Evolutionary conservation across 2,113 vertebrate genomes (phyloP).

Genomic region (Lophura nycthemera): DNA sequence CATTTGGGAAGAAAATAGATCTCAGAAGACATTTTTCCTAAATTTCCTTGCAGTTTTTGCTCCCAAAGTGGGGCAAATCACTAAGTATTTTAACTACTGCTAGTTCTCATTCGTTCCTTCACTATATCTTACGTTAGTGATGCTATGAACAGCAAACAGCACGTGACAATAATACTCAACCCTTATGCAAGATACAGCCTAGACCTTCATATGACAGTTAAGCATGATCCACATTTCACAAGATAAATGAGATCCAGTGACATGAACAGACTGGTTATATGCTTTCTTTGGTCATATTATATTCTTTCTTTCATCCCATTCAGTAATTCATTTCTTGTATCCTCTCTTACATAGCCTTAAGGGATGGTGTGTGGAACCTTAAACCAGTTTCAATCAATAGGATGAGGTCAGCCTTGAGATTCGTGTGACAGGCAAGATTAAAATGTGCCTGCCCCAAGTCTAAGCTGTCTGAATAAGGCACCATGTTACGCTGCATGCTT

Average conservation of each 20-base stretch:
- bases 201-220: neutral
- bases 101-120: neutral
- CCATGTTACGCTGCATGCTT: neutral
- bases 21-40: conserved; percentile 21
- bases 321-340: neutral
- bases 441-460: neutral
- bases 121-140: neutral
- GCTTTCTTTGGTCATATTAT: neutral
- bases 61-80: neutral
- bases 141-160: neutral
- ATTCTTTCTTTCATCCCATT: neutral
- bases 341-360: neutral
- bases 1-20: neutral
- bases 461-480: neutral
- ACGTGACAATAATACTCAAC: neutral
- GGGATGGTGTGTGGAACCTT: neutral
- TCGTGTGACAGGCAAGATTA: neutral
- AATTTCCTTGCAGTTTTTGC: conserved; percentile 14
- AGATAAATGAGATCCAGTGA: neutral
- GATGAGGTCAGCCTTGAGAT: neutral
- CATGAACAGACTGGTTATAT: neutral
- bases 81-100: neutral
- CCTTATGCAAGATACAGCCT: neutral
- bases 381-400: neutral
- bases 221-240: neutral